Percentiles rank a stretch among this genome's conserved stretches.
Evolutionary conservation across 2,888 invertebrate genomes (phyloP).

Genomic region (Keiferia lycopersicella): DNA sequence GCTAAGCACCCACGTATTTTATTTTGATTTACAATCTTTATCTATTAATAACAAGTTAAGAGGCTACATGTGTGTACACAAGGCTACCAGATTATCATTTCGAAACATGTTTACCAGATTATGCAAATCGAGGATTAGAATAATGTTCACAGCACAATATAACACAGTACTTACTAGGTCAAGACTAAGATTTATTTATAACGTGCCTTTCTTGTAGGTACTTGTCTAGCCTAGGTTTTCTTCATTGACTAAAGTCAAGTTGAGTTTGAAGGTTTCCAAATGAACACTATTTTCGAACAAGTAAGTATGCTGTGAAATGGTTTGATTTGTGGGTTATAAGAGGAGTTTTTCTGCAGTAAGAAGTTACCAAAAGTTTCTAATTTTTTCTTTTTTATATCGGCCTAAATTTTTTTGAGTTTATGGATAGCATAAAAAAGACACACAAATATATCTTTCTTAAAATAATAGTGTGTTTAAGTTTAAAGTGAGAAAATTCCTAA

Average conservation of each 20-base stretch:
- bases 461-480: no score
- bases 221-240: not conserved
- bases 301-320: no score
- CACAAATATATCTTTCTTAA: no score
- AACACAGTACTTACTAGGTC: not conserved
- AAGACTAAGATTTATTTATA: not conserved
- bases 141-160: slow-evolving; percentile 26
- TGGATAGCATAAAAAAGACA: no score
- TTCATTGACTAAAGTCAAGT: not conserved
- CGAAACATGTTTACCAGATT: slow-evolving; percentile 49
- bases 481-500: no score
- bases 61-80: slow-evolving; percentile 6
- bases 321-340: no score
- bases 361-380: no score
- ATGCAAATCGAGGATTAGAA: slow-evolving; percentile 31
- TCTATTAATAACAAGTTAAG: slow-evolving; percentile 19
- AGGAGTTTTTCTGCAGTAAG: no score
- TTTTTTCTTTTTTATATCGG: no score
- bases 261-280: no score
- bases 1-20: not conserved
- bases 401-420: no score
- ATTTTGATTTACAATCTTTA: slow-evolving; percentile 15
- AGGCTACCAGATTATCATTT: slow-evolving; percentile 42
- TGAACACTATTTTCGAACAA: no score
- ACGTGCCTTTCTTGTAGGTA: not conserved